Conservation (phyloP, 2,888 invertebrate genomes). For the Clunio marinus region DNA sequence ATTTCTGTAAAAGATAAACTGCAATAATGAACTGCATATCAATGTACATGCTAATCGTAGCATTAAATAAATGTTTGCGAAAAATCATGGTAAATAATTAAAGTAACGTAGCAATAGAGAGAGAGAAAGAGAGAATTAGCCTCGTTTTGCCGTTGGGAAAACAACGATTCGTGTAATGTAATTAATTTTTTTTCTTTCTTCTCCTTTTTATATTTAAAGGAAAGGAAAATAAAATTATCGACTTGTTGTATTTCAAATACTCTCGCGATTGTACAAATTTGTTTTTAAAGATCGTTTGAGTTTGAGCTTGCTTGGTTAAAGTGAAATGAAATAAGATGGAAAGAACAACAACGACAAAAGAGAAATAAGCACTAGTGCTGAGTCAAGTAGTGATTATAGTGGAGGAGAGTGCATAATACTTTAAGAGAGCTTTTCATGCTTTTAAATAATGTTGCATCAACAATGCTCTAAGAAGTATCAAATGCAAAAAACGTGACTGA, state of each 20-base stretch:
- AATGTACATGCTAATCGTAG: slow-evolving; percentile 15
- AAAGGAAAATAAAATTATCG: slow-evolving; percentile 6
- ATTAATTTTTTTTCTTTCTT: slow-evolving; percentile 28
- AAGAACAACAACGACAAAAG: neutral
- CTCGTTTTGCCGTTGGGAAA: slow-evolving; percentile 8
- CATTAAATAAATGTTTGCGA: slow-evolving; percentile 23
- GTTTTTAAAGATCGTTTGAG: neutral
- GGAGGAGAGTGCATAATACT: neutral
- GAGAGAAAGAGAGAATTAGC: neutral
- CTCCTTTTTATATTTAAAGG: too few species aligned
- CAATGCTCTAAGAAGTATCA: slow-evolving; percentile 33
- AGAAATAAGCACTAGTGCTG: neutral
- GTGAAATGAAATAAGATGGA: neutral
- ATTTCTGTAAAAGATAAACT: neutral
- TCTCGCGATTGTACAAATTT: neutral
- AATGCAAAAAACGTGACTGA: slow-evolving; percentile 38
- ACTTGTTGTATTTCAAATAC: neutral
- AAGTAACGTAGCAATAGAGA: too few species aligned
- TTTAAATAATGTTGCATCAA: slow-evolving; percentile 4
- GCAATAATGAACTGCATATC: slow-evolving; percentile 11
- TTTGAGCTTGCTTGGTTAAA: too few species aligned
- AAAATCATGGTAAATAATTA: neutral
- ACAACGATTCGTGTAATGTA: slow-evolving; percentile 3
- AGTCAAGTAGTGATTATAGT: slow-evolving; percentile 34
- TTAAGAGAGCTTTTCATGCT: slow-evolving; percentile 18